Conservation (phyloP, 2,113 vertebrate species). For the Rhinogobius similis region DNA sequence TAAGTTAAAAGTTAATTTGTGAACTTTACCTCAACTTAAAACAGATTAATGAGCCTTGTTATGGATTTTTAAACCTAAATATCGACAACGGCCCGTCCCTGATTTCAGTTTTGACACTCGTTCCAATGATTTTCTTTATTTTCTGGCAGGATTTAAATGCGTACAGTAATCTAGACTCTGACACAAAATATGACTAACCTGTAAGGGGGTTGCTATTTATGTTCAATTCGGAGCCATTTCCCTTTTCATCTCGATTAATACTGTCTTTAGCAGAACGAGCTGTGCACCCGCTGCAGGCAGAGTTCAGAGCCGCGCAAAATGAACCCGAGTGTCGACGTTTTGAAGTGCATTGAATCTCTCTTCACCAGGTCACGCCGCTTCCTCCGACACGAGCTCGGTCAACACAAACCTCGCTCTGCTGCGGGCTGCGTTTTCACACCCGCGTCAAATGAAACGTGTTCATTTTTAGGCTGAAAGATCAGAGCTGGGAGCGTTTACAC, state of each 20-base stretch:
- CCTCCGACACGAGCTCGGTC: slow-evolving; percentile 54
- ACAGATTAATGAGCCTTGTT: no score
- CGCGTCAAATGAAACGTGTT: slow-evolving; percentile 30
- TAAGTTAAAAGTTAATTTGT: no score
- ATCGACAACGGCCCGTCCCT: no score
- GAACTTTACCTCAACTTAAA: no score
- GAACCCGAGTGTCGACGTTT: slow-evolving; percentile 27
- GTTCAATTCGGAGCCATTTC: not conserved
- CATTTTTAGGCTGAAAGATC: slow-evolving; percentile 28
- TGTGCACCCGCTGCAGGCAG: not conserved
- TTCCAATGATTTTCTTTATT: no score
- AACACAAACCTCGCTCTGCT: slow-evolving; percentile 45
- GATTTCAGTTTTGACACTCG: no score
- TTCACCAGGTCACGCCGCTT: slow-evolving; percentile 24
- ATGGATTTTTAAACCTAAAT: no score
- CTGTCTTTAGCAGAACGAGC: not conserved
- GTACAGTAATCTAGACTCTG: no score
- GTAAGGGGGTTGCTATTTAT: no score
- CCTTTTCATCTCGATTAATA: not conserved
- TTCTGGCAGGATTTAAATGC: no score
- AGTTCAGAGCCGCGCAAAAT: not conserved
- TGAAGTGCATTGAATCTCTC: slow-evolving; percentile 30
- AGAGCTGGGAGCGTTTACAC: slow-evolving; percentile 25
- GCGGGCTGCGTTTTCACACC: slow-evolving; percentile 31
- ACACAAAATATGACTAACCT: no score